A percentile compares a stretch with the other conserved stretches of the same genome.
Conservation (phyloP, 2,888 invertebrate species). For the Cotesia congregata region DNA sequence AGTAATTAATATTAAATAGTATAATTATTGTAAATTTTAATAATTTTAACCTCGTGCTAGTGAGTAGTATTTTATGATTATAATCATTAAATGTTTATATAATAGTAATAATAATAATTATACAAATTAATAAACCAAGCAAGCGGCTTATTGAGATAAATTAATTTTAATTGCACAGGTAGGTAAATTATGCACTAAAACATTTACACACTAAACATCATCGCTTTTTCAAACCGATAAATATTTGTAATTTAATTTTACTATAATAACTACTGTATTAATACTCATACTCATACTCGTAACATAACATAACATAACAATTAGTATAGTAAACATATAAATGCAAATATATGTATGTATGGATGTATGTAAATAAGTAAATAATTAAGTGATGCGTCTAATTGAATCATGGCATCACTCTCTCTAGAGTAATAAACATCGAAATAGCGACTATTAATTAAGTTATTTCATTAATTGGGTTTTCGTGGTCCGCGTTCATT, state of each 20-base stretch:
- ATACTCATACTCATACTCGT: too few relatives aligned
- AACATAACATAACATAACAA: too few relatives aligned
- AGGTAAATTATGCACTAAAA: neutral
- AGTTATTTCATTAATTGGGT: constrained; percentile 10
- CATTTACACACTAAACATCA: neutral
- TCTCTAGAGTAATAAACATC: neutral
- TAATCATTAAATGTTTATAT: neutral
- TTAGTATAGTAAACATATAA: neutral
- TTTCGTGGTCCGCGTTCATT: constrained; percentile 47
- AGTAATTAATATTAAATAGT: constrained; percentile 1
- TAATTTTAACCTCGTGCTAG: neutral
- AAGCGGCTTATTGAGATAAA: neutral
- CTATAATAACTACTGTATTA: too few relatives aligned
- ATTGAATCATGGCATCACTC: neutral
- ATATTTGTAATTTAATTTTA: too few relatives aligned
- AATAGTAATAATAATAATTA: neutral
- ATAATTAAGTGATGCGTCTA: neutral
- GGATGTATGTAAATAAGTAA: neutral
- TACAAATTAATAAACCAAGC: neutral
- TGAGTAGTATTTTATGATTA: neutral
- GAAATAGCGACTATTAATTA: neutral
- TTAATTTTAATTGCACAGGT: neutral
- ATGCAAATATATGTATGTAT: neutral
- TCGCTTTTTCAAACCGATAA: neutral
- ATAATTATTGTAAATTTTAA: neutral